Percentiles rank a stretch among this genome's conserved stretches.
These are phyloP conservation scores for Ochropleura plecta DNA, from an alignment of 2,888 invertebrate species.

Conservation along the genomic window DNA sequence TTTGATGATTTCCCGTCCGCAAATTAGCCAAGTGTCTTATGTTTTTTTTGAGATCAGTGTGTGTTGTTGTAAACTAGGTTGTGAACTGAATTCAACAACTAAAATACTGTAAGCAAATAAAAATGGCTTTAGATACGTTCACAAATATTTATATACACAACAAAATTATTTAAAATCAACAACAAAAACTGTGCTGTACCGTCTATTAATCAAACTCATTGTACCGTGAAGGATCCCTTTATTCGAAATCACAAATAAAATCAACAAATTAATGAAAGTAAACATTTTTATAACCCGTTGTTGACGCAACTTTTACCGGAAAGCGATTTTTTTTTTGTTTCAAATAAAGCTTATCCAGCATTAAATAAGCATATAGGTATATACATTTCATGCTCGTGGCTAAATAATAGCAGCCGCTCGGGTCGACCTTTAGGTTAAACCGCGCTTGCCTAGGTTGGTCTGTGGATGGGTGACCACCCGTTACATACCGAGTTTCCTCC, in stretches of 20 bases:
- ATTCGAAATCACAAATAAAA: slow-evolving; percentile 13
- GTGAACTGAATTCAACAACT: not conserved
- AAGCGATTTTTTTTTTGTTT: not conserved
- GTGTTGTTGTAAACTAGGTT: not conserved
- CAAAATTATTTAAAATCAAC: not conserved
- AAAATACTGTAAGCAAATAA: not conserved
- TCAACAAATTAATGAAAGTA: slow-evolving; percentile 15
- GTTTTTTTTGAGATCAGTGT: not conserved
- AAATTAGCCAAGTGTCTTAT: not conserved
- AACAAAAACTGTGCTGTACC: not conserved
- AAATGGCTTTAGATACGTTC: not conserved
- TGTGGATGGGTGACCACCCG: too few relatives aligned
- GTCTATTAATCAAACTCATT: slow-evolving; percentile 30
- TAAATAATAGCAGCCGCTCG: too few relatives aligned
- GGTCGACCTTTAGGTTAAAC: too few relatives aligned
- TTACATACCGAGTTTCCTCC: too few relatives aligned
- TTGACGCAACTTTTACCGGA: slow-evolving; percentile 10
- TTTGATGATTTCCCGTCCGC: too few relatives aligned
- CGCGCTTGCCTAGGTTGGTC: too few relatives aligned
- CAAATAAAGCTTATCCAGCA: not conserved
- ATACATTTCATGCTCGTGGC: not conserved
- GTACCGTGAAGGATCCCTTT: slow-evolving; percentile 20
- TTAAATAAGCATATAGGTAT: not conserved
- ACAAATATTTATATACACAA: not conserved
- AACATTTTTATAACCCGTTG: slow-evolving; percentile 3